A percentile compares a stretch with the other conserved stretches of the same genome.
Conservation (phyloP, 2,113 vertebrate species). For the Puntigrus tetrazona region DNA sequence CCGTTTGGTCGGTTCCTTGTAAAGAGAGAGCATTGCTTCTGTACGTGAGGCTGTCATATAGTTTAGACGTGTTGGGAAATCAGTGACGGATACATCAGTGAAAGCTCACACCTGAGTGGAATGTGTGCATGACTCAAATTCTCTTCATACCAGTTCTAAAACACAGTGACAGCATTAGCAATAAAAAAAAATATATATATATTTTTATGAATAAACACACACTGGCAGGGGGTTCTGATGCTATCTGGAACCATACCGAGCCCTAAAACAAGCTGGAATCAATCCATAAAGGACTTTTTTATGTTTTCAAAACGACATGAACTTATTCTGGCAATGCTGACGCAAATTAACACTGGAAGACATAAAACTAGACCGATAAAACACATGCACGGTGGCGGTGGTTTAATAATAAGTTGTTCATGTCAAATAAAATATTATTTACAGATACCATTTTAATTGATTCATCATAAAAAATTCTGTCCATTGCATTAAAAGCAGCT, state of each 20-base stretch:
- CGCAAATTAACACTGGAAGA: not conserved
- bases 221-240: too few species aligned
- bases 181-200: too few species aligned
- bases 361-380: not conserved
- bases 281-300: not conserved
- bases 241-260: not conserved
- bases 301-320: not conserved
- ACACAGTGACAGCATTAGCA: not conserved
- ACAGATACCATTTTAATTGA: not conserved
- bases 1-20: not conserved
- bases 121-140: not conserved
- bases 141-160: not conserved
- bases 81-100: not conserved
- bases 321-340: not conserved
- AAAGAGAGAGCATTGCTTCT: conserved; percentile 34
- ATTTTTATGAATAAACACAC: not conserved
- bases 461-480: not conserved
- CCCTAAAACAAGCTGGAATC: not conserved
- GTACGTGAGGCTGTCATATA: conserved; percentile 1
- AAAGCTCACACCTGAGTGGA: not conserved
- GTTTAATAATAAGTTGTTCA: not conserved
- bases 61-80: not conserved
- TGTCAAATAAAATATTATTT: not conserved
- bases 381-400: not conserved
- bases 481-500: not conserved